These are phyloP conservation scores for Latrodectus geometricus DNA, from an alignment of 1,140 invertebrate species.

Conservation along the genomic window DNA sequence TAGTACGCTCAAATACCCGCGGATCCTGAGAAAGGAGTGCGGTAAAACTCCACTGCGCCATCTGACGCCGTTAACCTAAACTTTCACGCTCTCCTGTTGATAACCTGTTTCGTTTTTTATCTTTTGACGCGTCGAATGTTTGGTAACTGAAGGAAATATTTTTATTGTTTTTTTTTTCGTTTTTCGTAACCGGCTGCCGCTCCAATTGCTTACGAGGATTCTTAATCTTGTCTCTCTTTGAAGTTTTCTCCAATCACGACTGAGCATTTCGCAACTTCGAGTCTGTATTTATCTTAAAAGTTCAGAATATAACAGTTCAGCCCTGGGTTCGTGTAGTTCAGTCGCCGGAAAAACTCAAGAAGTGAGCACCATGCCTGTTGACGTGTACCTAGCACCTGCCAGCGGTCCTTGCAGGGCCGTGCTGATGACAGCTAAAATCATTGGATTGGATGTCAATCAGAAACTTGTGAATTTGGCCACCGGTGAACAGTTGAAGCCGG, in stretches of 20 bases:
- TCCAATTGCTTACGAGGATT: not conserved
- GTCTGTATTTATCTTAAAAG: not conserved
- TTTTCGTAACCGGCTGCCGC: no score
- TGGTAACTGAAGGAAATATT: not conserved
- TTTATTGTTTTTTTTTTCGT: not conserved
- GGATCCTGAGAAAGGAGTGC: no score
- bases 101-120: not conserved
- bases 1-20: no score
- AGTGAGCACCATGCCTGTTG: conserved; percentile 60
- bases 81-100: not conserved
- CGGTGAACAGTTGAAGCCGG: conserved; percentile 79
- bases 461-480: conserved; percentile 77
- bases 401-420: conserved; percentile 64
- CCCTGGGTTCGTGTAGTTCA: conserved; percentile 53
- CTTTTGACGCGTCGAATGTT: not conserved
- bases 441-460: conserved; percentile 79
- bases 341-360: conserved; percentile 49
- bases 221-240: not conserved
- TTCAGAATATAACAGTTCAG: not conserved
- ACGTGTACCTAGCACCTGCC: conserved; percentile 57
- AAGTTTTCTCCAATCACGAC: not conserved
- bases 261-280: not conserved
- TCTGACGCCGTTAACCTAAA: not conserved
- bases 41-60: not conserved
- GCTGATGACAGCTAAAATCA: conserved; percentile 70